Evolutionary conservation across 2,113 vertebrate species (phyloP).

Genomic region (Siniperca knerii): DNA sequence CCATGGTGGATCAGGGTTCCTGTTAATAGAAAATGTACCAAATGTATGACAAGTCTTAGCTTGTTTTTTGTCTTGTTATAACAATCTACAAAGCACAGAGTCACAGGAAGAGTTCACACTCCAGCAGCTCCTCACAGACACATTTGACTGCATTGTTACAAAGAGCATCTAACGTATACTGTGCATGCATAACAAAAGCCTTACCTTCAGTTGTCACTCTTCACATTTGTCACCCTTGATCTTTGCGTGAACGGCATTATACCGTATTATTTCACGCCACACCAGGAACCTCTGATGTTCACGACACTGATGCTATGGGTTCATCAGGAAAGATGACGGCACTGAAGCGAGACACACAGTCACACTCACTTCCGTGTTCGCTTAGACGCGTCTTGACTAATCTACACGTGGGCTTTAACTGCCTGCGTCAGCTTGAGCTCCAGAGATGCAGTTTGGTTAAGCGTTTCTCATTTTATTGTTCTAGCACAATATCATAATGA

Average conservation of each 20-base stretch:
- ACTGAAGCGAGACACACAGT: background rate
- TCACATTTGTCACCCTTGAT: slow-evolving; percentile 35
- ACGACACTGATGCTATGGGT: slow-evolving; percentile 60
- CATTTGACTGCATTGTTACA: slow-evolving; percentile 29
- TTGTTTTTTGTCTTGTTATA: slow-evolving; percentile 10
- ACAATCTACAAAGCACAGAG: slow-evolving; percentile 38
- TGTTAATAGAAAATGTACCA: slow-evolving; percentile 35
- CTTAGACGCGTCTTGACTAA: background rate
- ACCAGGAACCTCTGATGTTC: slow-evolving; percentile 47
- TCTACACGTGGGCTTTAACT: background rate
- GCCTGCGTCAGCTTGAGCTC: fast-evolving
- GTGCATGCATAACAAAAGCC: background rate
- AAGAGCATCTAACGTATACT: background rate
- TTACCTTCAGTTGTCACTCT: slow-evolving; percentile 71
- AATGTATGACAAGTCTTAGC: background rate
- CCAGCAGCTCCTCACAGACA: slow-evolving; percentile 49
- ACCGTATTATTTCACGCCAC: slow-evolving; percentile 45
- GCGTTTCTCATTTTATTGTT: background rate
- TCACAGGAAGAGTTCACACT: slow-evolving; percentile 61
- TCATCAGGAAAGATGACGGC: slow-evolving; percentile 33
- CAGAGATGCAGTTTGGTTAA: no score
- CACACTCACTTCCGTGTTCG: slow-evolving; percentile 56
- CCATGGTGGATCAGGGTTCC: slow-evolving; percentile 73
- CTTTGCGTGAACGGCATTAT: slow-evolving; percentile 40
- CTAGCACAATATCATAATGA: background rate